phyloP scores from a whole-genome alignment of 2,113 vertebrate species.

The Sinocyclocheilus grahami region DNA sequence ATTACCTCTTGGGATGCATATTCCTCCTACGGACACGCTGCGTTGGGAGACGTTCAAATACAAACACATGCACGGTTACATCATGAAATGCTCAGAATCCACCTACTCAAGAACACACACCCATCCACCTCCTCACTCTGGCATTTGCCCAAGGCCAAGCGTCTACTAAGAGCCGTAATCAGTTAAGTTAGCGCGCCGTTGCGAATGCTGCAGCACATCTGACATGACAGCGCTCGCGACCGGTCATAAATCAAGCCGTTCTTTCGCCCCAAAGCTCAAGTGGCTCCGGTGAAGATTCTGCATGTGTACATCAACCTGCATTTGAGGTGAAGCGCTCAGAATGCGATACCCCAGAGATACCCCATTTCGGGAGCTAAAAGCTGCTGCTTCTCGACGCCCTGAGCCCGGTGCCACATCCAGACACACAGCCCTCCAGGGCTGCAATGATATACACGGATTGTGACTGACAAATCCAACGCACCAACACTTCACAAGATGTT shows the following conservation, averaged over 20 bases:
- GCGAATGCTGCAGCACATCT: slow-evolving; percentile 37
- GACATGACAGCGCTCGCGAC: slow-evolving; percentile 43
- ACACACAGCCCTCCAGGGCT: background rate
- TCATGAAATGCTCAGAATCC: background rate
- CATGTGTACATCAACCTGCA: slow-evolving; percentile 44
- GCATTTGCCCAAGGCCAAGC: slow-evolving; percentile 22
- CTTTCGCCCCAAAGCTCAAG: slow-evolving; percentile 31
- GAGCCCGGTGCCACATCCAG: background rate
- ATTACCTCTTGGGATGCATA: slow-evolving; percentile 19
- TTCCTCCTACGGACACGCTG: slow-evolving; percentile 12
- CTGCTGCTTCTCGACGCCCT: slow-evolving; percentile 6
- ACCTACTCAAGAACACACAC: slow-evolving; percentile 35
- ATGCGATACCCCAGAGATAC: slow-evolving; percentile 33
- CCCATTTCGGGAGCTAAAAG: slow-evolving; percentile 26
- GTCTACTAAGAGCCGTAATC: slow-evolving; percentile 31
- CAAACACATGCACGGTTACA: slow-evolving; percentile 12
- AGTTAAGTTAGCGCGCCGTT: slow-evolving; percentile 38
- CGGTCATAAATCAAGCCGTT: slow-evolving; percentile 50
- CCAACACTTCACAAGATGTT: background rate
- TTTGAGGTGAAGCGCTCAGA: slow-evolving; percentile 41
- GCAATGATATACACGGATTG: background rate
- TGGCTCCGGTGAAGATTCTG: slow-evolving; percentile 27
- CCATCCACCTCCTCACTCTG: background rate
- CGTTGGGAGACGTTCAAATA: background rate
- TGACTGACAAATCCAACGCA: slow-evolving; percentile 6